Percentiles rank a stretch among this genome's conserved stretches.
Conservation (phyloP, 2,888 invertebrate genomes). For the Mythimna albipuncta region DNA sequence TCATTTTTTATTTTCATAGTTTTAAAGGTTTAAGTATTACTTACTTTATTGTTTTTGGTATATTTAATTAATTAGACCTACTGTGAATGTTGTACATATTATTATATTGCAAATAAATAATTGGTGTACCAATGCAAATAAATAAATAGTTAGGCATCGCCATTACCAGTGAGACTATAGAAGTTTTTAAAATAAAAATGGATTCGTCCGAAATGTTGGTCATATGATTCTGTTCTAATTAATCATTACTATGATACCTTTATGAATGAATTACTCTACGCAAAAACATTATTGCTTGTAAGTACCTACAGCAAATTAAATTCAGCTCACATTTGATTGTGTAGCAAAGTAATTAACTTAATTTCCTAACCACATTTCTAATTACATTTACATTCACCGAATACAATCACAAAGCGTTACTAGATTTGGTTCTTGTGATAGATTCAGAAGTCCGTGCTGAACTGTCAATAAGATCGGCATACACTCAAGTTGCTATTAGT, state of each 20-base stretch:
- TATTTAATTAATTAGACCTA: too few species aligned
- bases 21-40: too few species aligned
- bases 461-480: slow-evolving; percentile 38
- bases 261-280: background rate
- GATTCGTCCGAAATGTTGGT: too few species aligned
- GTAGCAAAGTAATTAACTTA: background rate
- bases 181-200: too few species aligned
- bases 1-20: too few species aligned
- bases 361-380: background rate
- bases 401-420: background rate
- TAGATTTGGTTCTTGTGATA: background rate
- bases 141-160: too few species aligned
- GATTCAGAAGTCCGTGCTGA: background rate
- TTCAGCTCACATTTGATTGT: background rate
- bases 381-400: background rate
- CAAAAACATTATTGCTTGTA: background rate
- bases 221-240: background rate
- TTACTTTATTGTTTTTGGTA: too few species aligned
- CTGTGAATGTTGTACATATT: too few species aligned
- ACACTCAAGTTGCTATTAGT: slow-evolving; percentile 34
- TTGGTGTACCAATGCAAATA: too few species aligned
- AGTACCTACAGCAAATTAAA: background rate
- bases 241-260: background rate
- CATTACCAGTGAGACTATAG: too few species aligned
- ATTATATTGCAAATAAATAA: too few species aligned